Evolutionary conservation across 2,113 vertebrate species (phyloP).

Genomic region (Odocoileus virginianus): DNA sequence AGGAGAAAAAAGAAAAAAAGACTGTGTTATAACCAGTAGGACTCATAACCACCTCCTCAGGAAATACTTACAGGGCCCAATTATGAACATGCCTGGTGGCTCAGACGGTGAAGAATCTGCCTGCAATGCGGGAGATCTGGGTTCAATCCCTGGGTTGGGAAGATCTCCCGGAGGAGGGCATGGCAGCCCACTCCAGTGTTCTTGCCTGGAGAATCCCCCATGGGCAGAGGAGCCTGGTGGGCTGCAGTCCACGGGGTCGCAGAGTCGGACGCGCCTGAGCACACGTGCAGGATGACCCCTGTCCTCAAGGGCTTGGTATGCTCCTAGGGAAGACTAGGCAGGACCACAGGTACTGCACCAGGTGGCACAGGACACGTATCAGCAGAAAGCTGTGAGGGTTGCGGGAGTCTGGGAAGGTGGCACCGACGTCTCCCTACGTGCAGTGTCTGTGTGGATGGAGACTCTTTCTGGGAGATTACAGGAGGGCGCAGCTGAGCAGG

Average conservation of each 20-base stretch:
- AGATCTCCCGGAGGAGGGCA: background rate
- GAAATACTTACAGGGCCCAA: background rate
- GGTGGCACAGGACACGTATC: fast-evolving
- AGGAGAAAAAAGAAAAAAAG: background rate
- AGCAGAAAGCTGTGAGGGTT: background rate
- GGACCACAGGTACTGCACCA: fast-evolving
- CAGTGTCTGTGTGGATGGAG: background rate
- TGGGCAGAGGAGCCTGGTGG: background rate
- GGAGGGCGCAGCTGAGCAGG: background rate
- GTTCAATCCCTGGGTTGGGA: background rate
- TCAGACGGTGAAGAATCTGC: background rate
- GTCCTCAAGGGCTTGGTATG: background rate
- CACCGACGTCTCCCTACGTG: fast-evolving
- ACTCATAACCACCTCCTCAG: background rate
- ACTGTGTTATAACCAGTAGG: background rate
- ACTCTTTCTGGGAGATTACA: background rate
- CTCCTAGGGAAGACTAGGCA: background rate
- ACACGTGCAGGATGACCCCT: background rate
- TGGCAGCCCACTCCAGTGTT: background rate
- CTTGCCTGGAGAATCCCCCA: background rate
- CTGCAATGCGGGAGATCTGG: fast-evolving
- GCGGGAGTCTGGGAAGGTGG: background rate
- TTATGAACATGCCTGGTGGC: background rate
- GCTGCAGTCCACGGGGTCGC: fast-evolving
- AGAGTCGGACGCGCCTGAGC: fast-evolving